Conservation (phyloP, 2,888 invertebrate species). For the Latrodectus hesperus region DNA sequence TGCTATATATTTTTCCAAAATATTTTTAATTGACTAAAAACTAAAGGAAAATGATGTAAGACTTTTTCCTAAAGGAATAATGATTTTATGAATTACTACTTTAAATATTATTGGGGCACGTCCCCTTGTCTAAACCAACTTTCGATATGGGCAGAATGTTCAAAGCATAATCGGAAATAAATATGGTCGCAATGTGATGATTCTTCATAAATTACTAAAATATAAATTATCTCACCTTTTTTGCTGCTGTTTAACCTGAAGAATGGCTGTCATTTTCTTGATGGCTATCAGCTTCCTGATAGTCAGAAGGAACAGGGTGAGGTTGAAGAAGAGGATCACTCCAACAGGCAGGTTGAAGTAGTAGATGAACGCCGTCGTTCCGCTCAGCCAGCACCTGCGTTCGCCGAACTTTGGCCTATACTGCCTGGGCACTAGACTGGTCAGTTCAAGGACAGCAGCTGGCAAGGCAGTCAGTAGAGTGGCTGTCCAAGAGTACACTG, state of each 20-base stretch:
- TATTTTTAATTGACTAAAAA: too few relatives aligned
- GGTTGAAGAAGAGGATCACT: constrained; percentile 60
- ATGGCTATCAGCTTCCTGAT: constrained; percentile 41
- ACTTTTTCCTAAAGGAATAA: too few relatives aligned
- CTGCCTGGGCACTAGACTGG: constrained; percentile 10
- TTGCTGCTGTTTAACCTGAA: constrained; percentile 61
- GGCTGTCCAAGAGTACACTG: constrained; percentile 61
- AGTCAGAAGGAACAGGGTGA: constrained; percentile 62
- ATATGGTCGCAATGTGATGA: too few relatives aligned
- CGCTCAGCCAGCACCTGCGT: constrained; percentile 66
- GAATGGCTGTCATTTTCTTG: constrained; percentile 61
- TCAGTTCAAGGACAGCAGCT: constrained; percentile 51
- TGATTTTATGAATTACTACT: too few relatives aligned
- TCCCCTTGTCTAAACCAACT: too few relatives aligned
- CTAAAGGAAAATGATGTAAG: too few relatives aligned
- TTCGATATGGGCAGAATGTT: too few relatives aligned
- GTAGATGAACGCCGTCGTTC: constrained; percentile 50
- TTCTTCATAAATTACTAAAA: too few relatives aligned
- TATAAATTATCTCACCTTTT: constrained; percentile 50
- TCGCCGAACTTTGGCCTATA: constrained; percentile 64
- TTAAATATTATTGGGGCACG: too few relatives aligned
- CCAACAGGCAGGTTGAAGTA: constrained; percentile 70
- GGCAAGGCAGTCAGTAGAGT: constrained; percentile 43
- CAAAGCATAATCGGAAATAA: too few relatives aligned
- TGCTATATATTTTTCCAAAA: too few relatives aligned